Base-by-base conservation (phyloP, 1,140 invertebrate genomes). In the Tenebrio molitor region DNA sequence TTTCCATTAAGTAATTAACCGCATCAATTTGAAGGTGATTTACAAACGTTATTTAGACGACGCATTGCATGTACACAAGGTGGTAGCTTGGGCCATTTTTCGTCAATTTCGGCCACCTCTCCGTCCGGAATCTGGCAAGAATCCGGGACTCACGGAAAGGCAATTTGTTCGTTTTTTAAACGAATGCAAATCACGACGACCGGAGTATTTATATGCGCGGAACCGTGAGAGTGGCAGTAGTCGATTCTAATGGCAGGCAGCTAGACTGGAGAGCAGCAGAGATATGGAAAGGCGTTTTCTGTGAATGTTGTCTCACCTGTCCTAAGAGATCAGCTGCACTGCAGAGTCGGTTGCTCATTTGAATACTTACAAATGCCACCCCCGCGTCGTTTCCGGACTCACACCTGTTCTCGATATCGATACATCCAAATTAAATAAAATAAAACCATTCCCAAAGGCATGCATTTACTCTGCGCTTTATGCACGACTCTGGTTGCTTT, bases 1-100 rank as follows among this genome's bases (percentile, higher is more conserved):
- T 68, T 68, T 71, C 68, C 71, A 75, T 75, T 75, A 75, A 72
- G 70, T 72, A 75, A 75, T 74, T 68, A 74, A 72, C 73, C 65
- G 58, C 36, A 39, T 69, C 44, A 15, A 58, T 69, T 64, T 23
- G 36, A 58, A 63, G 62, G 69, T 71, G 69, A 71, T 71, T 71
- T 71, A 71, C 58, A 29, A 71, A 19, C 36, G 36, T 34, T 65
- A 65, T 65, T 65, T 14, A 19, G 21, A 34, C 34, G 21, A 50
- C 10, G 2, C 29, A 8, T 25, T 25, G 53, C 53, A 62, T 62
- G 53, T 65, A 21, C 15, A 65, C 34, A 65, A 16, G 8, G 25
- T 29, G 25, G 25, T 29, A 3, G 21, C 21, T 6, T 12, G n/a
- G 50, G 50, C 19, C 44, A 50, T 50, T 50, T 50, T 50, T 50